Evolutionary conservation across 2,797 vertebrate species (phyloP), one percentile per base, ranked within the genome.

Genomic region (Oreonectes daqikongensis): DNA sequence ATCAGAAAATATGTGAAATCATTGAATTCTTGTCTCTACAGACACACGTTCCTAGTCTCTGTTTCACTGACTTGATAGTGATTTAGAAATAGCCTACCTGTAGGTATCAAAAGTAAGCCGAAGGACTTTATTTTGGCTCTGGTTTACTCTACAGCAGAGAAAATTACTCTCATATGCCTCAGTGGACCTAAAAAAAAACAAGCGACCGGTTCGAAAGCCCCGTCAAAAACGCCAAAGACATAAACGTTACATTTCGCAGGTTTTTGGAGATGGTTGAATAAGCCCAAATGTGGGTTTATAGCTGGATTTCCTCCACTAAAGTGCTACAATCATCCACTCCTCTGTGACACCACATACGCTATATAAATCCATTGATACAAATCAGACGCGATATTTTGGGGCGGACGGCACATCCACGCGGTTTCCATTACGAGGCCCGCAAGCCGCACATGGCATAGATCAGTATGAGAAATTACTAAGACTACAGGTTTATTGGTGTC

Each of bases 311-410:
- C 38, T 66, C 59, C 66, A 17, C 64, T 69, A 72, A 76, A 79
- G 35, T 48, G 65, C 68, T 32, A 84, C 77, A 81, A 82, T 85
- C 82, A 81, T 75, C 1, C n/a, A 75, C 77, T 86, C 69, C 65
- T 75, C 64, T 63, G 77, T 63, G 77, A 66, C 52, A 79, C 83
- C 84, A 81, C 79, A 70, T 53, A 40, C 69, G 44, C 55, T 32
- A 71, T 65, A 83, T 72, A 82, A 84, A 87, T 84, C 79, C 76
- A 69, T 57, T 79, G 66, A 46, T 77, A 78, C 65, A 82, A 80
- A 87, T 89, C 85, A 87, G 83, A 88, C 81, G 82, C 55, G 1
- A 5, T 35, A 48, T 75, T 81, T 84, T 17, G 15, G 88, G 77
- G 80, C 72, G 76, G 78, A 84, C 79, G 12, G 73, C 66, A 81